These are phyloP conservation scores for Otus scops DNA, from an alignment of 2,797 vertebrate genomes.

Conservation along the genomic window DNA sequence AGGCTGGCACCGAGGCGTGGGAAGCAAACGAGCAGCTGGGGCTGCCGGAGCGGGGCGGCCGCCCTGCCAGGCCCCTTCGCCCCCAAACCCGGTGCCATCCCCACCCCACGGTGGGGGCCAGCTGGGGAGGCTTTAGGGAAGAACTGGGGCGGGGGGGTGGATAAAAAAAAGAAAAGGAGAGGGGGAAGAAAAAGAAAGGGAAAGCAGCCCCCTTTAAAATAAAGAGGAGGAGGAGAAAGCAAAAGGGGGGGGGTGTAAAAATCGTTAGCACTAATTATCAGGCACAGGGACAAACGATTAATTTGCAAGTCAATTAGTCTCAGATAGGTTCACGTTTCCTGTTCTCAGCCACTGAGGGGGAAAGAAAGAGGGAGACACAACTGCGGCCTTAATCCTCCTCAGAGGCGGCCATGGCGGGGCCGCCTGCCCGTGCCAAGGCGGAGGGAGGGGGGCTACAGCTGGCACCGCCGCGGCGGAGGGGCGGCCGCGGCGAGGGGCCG, in stretches of 20 bases:
- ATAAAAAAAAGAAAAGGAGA: neutral
- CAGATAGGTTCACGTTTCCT: constrained; percentile 76
- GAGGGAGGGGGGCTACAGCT: constrained; percentile 48
- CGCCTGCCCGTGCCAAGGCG: constrained; percentile 48
- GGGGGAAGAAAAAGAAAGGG: neutral
- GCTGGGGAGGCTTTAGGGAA: constrained; percentile 4
- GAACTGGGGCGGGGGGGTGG: neutral
- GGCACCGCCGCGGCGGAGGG: constrained; percentile 28
- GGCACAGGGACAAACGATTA: constrained; percentile 77
- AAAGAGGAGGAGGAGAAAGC: constrained; percentile 50
- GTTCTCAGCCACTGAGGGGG: constrained; percentile 75
- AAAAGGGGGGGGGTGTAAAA: constrained; percentile 54
- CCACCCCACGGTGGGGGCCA: neutral
- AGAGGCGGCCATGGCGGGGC: constrained; percentile 50
- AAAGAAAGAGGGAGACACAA: constrained; percentile 67
- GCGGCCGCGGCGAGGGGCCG: neutral
- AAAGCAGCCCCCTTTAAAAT: constrained; percentile 41
- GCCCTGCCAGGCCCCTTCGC: neutral
- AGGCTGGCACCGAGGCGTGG: constrained; percentile 21
- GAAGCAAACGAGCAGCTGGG: neutral
- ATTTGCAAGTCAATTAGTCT: constrained; percentile 84
- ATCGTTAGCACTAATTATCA: constrained; percentile 80
- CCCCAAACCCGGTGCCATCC: neutral
- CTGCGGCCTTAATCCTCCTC: constrained; percentile 69
- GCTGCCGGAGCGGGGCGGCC: rapidly evolving